Percentiles rank a stretch among this genome's conserved stretches.
phyloP scores from a whole-genome alignment of 2,113 vertebrate genomes.

The Chamaea fasciata region DNA sequence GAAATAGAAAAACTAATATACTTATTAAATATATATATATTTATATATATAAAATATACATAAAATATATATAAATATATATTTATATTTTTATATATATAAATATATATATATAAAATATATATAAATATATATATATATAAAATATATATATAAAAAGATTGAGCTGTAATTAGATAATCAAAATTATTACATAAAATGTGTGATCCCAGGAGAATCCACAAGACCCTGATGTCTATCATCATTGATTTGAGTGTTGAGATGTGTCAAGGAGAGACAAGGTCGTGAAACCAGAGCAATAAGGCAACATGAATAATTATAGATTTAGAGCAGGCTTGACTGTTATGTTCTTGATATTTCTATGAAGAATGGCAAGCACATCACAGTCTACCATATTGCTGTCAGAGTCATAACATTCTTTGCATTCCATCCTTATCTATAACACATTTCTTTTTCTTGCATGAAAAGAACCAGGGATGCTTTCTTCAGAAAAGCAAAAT shows the following conservation, averaged over 20 bases:
- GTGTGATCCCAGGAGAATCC: not conserved
- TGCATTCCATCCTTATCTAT: not conserved
- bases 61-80: too few relatives aligned
- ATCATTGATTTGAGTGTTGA: not conserved
- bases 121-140: not conserved
- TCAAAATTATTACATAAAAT: not conserved
- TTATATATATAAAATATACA: too few relatives aligned
- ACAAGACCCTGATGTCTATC: not conserved
- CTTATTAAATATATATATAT: not conserved
- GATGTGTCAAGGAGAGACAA: not conserved
- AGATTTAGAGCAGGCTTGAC: not conserved
- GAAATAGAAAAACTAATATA: not conserved
- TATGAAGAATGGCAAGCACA: not conserved
- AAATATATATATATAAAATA: not conserved
- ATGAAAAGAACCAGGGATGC: not conserved
- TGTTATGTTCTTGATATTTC: constrained; percentile 18
- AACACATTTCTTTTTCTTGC: not conserved
- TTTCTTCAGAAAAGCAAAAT: not conserved
- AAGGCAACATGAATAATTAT: not conserved
- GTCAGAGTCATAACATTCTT: not conserved
- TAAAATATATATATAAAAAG: not conserved
- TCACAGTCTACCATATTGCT: not conserved
- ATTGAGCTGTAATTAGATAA: not conserved
- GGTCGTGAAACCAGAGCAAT: not conserved
- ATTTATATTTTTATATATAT: too few relatives aligned